These are phyloP conservation scores for Drosophila multiciliata DNA, from an alignment of 2,888 invertebrate genomes.

Conservation along the genomic window DNA sequence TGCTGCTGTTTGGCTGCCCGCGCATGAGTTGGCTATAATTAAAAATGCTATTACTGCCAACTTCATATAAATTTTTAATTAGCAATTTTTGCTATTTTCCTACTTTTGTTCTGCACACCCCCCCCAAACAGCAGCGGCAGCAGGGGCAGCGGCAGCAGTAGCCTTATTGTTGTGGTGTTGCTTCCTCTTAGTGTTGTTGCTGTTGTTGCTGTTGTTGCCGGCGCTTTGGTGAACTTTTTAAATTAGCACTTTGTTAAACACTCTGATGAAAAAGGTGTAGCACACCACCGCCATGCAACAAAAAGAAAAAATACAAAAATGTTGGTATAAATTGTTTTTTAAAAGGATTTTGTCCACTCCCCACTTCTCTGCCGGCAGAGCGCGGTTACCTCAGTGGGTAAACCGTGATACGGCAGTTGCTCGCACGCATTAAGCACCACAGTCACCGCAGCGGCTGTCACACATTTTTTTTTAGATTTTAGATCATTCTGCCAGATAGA, in stretches of 20 bases:
- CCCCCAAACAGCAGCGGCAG: conserved; percentile 31
- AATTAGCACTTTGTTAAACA: conserved; percentile 84
- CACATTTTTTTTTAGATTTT: conserved; percentile 55
- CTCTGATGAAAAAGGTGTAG: conserved; percentile 77
- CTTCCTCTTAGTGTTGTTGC: conserved; percentile 38
- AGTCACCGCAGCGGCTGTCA: conserved; percentile 61
- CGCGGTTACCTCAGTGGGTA: conserved; percentile 25
- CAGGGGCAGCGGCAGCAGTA: conserved; percentile 15
- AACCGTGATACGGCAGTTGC: conserved; percentile 75
- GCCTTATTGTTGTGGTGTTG: conserved; percentile 54
- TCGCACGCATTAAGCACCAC: conserved; percentile 73
- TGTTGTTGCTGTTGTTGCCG: conserved; percentile 40
- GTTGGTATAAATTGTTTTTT: conserved; percentile 77
- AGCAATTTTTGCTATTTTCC: conserved; percentile 84
- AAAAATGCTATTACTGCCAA: conserved; percentile 84
- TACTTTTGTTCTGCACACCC: conserved; percentile 70
- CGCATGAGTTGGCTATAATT: conserved; percentile 82
- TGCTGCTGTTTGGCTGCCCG: conserved; percentile 59
- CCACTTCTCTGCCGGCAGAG: not conserved
- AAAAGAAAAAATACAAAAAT: conserved; percentile 45
- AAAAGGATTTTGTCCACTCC: conserved; percentile 78
- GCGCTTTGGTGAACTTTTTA: conserved; percentile 77
- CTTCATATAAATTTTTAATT: conserved; percentile 84
- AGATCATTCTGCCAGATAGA: conserved; percentile 33
- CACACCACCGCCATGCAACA: conserved; percentile 27